Evolutionary conservation across 2,113 vertebrate genomes (phyloP).

Genomic region (Lagopus leucura): DNA sequence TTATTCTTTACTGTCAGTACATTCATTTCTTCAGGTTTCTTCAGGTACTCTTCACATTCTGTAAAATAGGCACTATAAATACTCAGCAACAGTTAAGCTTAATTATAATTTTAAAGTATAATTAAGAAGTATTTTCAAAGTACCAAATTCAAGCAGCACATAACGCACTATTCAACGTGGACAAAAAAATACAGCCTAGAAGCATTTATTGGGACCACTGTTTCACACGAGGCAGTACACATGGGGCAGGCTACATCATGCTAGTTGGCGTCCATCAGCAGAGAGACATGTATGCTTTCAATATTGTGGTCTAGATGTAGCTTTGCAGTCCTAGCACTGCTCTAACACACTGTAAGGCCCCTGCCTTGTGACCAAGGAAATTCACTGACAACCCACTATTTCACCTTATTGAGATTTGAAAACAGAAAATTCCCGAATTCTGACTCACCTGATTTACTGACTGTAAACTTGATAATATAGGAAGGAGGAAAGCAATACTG

Average conservation of each 20-base stretch:
- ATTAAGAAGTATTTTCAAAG: neutral
- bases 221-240: neutral
- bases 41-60: neutral
- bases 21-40: neutral
- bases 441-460: neutral
- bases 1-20: neutral
- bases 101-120: neutral
- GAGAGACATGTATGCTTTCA: neutral
- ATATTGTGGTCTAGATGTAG: neutral
- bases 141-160: neutral
- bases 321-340: neutral
- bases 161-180: neutral
- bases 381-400: neutral
- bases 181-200: neutral
- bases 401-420: neutral
- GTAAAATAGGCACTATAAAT: neutral
- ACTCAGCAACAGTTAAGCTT: neutral
- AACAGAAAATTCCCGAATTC: neutral
- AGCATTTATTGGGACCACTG: rapidly evolving
- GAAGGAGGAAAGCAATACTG: neutral
- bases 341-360: rapidly evolving
- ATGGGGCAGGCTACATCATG: neutral
- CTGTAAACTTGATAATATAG: neutral
- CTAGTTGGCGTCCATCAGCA: neutral
- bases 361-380: neutral